Evolutionary conservation across 2,888 invertebrate species (phyloP).

Genomic region (Cheilosia impressa): DNA sequence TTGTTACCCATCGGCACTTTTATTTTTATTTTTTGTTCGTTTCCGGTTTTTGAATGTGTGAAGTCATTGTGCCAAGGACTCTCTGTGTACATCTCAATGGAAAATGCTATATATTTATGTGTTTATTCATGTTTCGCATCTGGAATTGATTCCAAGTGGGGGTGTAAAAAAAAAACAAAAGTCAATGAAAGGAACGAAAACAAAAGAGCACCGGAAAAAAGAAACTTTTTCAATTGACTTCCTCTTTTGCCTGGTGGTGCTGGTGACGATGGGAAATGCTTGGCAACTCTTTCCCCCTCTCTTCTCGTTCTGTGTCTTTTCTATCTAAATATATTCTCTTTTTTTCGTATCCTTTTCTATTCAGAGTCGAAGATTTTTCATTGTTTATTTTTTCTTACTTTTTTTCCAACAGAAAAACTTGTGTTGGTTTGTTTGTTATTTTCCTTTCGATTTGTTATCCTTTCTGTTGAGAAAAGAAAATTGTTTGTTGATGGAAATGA

Average conservation of each 20-base stretch:
- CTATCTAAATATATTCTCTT: slow-evolving; percentile 31
- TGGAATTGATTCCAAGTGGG: slow-evolving; percentile 53
- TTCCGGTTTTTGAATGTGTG: slow-evolving; percentile 66
- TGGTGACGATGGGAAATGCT: slow-evolving; percentile 37
- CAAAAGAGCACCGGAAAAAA: slow-evolving; percentile 34
- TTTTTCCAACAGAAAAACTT: slow-evolving; percentile 47
- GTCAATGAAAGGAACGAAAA: slow-evolving; percentile 41
- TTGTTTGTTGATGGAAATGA: slow-evolving; percentile 67
- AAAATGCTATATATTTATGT: slow-evolving; percentile 53
- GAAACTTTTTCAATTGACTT: slow-evolving; percentile 66
- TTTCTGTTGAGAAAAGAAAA: slow-evolving; percentile 69
- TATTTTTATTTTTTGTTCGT: slow-evolving; percentile 24
- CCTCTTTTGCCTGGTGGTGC: slow-evolving; percentile 25
- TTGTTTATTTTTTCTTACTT: slow-evolving; percentile 27
- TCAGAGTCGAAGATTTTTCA: slow-evolving; percentile 26
- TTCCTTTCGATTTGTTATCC: slow-evolving; percentile 56
- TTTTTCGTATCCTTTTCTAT: slow-evolving; percentile 20
- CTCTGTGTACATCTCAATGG: slow-evolving; percentile 14
- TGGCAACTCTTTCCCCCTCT: slow-evolving; percentile 32
- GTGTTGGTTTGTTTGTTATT: slow-evolving; percentile 60
- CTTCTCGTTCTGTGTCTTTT: slow-evolving; percentile 27
- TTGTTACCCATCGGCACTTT: slow-evolving; percentile 17
- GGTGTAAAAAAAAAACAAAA: slow-evolving; percentile 23
- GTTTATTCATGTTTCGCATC: slow-evolving; percentile 62
- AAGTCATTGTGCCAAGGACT: slow-evolving; percentile 45